phyloP scores from a whole-genome alignment of 2,113 vertebrate genomes.

The Campylorhamphus procurvoides region DNA sequence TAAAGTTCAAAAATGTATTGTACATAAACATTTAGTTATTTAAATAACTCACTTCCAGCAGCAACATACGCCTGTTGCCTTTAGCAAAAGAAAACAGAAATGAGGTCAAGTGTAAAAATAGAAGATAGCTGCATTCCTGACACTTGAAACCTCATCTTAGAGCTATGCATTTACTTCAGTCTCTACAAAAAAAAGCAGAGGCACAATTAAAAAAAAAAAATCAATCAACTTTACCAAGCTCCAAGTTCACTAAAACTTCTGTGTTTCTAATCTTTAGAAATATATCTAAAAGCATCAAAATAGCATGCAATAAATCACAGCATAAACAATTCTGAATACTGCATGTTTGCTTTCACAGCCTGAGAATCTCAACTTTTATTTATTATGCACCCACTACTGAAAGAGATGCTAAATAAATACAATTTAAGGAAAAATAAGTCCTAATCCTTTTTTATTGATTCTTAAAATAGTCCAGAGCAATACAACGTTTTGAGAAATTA shows the following conservation, averaged over 20 bases:
- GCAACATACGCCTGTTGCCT: conserved; percentile 48
- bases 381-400: neutral
- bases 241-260: neutral
- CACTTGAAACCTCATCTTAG: conserved; percentile 60
- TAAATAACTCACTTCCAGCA: conserved; percentile 35
- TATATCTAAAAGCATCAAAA: neutral
- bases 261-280: neutral
- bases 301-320: neutral
- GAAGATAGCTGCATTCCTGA: conserved; percentile 57
- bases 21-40: conserved; percentile 9
- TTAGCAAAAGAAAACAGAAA: conserved; percentile 59
- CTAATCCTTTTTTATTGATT: neutral
- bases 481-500: neutral
- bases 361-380: neutral
- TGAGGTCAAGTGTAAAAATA: conserved; percentile 68
- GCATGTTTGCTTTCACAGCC: neutral
- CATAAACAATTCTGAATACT: neutral
- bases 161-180: conserved; percentile 44
- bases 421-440: neutral
- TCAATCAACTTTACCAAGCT: neutral
- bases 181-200: neutral
- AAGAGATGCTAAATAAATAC: neutral
- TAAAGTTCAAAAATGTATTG: conserved; percentile 16
- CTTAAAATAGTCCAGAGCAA: neutral
- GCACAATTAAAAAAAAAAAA: neutral